Evolutionary conservation across 2,113 vertebrate genomes (phyloP), one percentile per base, ranked within the genome.

Genomic region (Bufo gargarizans): DNA sequence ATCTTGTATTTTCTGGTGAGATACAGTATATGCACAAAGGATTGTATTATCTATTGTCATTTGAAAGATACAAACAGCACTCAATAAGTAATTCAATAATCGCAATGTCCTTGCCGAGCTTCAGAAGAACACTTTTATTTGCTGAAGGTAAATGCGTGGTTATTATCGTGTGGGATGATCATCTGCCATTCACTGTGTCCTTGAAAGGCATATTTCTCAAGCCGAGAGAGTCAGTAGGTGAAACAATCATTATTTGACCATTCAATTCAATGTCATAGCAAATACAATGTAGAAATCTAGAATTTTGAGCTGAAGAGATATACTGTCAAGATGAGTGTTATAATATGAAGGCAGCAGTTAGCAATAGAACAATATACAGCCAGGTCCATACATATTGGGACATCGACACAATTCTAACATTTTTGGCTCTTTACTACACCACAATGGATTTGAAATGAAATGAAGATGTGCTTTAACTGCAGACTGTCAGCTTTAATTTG

Each of bases 141-240:
- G 63, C 82, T 84, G 82, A 84, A 84, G 82, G 63, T 84, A 65
- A 71, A 55, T 53, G 59, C 61, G 20, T 50, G 19, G 17, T 50
- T 69, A 45, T 53, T 53, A 83, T 84, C 63, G 2, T 4, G 7
- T 7, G 20, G 65, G 47, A 55, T 69, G 63, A 55, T 84, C 49
- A 53, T 53, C 49, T 71, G 82, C n/a, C 81, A 69, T 69, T 83
- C 45, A 14, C 63, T 13, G 17, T 20, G 63, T 84, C 63, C 82
- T 84, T 84, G 63, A 84, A 55, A 69, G 20, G 11, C 22, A 22
- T 55, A 6, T 71, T 71, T 84, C 49, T 67, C 49, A 3, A 33
- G 82, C 72, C 10, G 65, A 84, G 67, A 55, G 65, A 7, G 63
- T 84, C 47, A 22, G 81, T 6, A 84, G 65, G 49, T 71, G 47